Evolutionary conservation across 2,797 vertebrate species (phyloP).

Genomic region (Sebastiscus tertius): DNA sequence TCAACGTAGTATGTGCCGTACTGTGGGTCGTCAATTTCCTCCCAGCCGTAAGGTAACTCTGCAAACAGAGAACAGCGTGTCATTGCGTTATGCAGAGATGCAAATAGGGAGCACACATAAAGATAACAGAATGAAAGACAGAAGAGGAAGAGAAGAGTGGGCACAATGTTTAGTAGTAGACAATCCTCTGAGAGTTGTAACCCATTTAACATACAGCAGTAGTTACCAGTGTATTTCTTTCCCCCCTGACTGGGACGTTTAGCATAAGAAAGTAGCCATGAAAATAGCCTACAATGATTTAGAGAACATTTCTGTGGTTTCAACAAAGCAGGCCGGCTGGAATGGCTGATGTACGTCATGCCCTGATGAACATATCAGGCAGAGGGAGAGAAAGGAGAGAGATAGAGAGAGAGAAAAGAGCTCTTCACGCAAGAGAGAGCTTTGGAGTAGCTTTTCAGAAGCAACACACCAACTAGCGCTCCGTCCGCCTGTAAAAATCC

Average conservation of each 20-base stretch:
- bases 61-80: conserved; percentile 46
- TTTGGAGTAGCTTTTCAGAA: conserved; percentile 71
- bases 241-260: conserved; percentile 12
- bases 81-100: conserved; percentile 25
- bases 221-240: conserved; percentile 19
- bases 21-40: conserved; percentile 95
- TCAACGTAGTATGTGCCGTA: conserved; percentile 96
- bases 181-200: conserved; percentile 24
- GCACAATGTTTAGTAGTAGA: not conserved
- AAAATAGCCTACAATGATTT: conserved; percentile 48
- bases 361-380: conserved; percentile 60
- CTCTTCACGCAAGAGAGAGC: conserved; percentile 69
- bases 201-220: conserved; percentile 2
- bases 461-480: conserved; percentile 54
- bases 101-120: conserved; percentile 8
- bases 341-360: conserved; percentile 52
- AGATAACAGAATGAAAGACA: conserved; percentile 18
- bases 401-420: conserved; percentile 30
- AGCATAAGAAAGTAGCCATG: conserved; percentile 42
- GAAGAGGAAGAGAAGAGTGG: not conserved
- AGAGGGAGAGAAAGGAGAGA: conserved; percentile 20
- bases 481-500: conserved; percentile 68
- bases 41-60: conserved; percentile 97
- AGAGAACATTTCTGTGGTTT: conserved; percentile 45
- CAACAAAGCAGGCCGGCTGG: conserved; percentile 43